Percentiles rank a stretch among this genome's conserved stretches.
phyloP scores from a whole-genome alignment of 2,797 vertebrate species.

The Danio kyathit region DNA sequence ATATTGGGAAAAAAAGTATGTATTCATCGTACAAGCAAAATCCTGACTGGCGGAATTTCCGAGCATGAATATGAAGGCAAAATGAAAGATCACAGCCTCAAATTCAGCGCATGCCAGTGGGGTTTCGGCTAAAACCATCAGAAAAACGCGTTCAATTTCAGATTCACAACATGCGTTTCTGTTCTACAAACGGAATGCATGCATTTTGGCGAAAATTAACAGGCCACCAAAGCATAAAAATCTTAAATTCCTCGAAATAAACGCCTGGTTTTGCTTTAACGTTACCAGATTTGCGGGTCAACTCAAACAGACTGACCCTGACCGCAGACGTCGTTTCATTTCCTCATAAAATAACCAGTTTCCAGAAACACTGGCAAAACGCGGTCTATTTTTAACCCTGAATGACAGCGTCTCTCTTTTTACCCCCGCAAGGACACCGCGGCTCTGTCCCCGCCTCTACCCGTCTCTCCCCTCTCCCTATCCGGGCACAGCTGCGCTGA shows the following conservation, averaged over 20 bases:
- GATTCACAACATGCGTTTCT: not conserved
- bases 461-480: slow-evolving; percentile 17
- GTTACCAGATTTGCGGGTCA: not conserved
- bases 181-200: not conserved
- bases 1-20: too few species aligned
- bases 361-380: slow-evolving; percentile 16
- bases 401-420: slow-evolving; percentile 42
- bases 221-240: not conserved
- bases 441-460: slow-evolving; percentile 51
- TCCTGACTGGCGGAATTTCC: slow-evolving; percentile 37
- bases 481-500: slow-evolving; percentile 67
- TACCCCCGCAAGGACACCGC: slow-evolving; percentile 75
- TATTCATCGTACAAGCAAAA: not conserved
- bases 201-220: not conserved
- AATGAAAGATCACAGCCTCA: not conserved
- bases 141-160: not conserved
- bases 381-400: slow-evolving; percentile 21
- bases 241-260: slow-evolving; percentile 20
- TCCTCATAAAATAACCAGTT: slow-evolving; percentile 16
- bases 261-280: not conserved
- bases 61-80: slow-evolving; percentile 13
- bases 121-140: not conserved
- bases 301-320: not conserved
- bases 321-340: slow-evolving; percentile 29
- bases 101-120: not conserved